Conservation (phyloP, 2,888 invertebrate genomes). For the Chrysolina americana region DNA sequence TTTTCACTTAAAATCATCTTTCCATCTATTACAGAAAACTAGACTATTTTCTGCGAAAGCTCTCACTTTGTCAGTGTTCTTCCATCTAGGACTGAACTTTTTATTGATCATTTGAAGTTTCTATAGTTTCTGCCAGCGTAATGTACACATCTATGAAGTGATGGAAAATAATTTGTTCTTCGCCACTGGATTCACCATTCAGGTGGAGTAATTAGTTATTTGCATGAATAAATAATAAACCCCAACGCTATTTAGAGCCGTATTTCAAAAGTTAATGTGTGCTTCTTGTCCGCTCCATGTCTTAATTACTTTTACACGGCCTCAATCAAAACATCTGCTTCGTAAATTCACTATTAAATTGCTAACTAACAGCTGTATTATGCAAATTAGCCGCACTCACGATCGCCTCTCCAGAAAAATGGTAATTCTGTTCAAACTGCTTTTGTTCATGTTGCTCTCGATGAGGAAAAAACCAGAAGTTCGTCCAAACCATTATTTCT, state of each 20-base stretch:
- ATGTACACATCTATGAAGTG: not conserved
- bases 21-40: too few relatives aligned
- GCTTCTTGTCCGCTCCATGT: constrained; percentile 57
- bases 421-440: not conserved
- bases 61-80: too few relatives aligned
- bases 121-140: not conserved
- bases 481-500: not conserved
- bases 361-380: constrained; percentile 54
- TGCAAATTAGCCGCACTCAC: constrained; percentile 46
- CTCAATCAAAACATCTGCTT: constrained; percentile 65
- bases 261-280: constrained; percentile 59
- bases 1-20: too few relatives aligned
- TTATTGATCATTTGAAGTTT: too few relatives aligned
- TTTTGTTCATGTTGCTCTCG: not conserved
- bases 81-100: too few relatives aligned
- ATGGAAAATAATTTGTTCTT: not conserved
- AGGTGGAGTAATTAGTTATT: constrained; percentile 58
- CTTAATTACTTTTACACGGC: constrained; percentile 63
- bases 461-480: not conserved
- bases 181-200: constrained; percentile 19
- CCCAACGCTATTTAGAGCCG: constrained; percentile 58
- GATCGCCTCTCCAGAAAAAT: constrained; percentile 36
- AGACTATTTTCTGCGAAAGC: too few relatives aligned
- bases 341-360: constrained; percentile 59
- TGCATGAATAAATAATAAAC: constrained; percentile 59